These are phyloP conservation scores for Colostygia pectinataria DNA, from an alignment of 2,888 invertebrate species.

Conservation along the genomic window DNA sequence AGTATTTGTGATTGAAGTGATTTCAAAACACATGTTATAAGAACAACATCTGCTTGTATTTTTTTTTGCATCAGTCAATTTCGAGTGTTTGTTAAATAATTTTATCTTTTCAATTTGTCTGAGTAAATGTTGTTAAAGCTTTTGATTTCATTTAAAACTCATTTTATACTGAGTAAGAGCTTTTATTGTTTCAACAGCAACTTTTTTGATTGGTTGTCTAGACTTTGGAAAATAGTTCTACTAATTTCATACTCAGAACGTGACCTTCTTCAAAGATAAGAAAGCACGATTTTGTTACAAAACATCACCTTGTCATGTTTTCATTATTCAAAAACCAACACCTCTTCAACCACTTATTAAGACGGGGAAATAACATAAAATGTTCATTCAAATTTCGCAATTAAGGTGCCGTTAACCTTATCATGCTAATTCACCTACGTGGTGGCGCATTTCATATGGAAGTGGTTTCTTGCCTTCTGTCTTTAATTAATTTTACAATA, in stretches of 20 bases:
- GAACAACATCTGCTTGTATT: constrained; percentile 15
- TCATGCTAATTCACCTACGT: constrained; percentile 45
- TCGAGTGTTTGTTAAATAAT: constrained; percentile 9
- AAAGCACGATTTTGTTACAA: too few species aligned
- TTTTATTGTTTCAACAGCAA: not conserved
- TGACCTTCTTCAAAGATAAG: too few species aligned
- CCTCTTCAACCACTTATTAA: not conserved
- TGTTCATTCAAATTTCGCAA: constrained; percentile 33
- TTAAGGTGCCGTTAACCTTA: constrained; percentile 44
- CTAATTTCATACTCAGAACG: not conserved
- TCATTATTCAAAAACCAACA: not conserved
- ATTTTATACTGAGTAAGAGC: not conserved
- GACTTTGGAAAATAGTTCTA: constrained; percentile 2
- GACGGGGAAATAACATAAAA: constrained; percentile 14
- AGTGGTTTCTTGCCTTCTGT: constrained; percentile 38
- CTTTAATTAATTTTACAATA: too few species aligned
- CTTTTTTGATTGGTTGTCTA: not conserved
- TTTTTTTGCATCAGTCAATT: constrained; percentile 5
- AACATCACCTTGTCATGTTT: too few species aligned
- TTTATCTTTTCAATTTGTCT: constrained; percentile 13
- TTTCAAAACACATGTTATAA: constrained; percentile 13
- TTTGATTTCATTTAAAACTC: constrained; percentile 3
- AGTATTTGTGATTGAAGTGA: constrained; percentile 7
- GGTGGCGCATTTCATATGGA: constrained; percentile 48
- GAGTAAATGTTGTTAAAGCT: not conserved